Percentiles rank a stretch among this genome's conserved stretches.
These are phyloP conservation scores for Rambutsinella grinnellia DNA, from an alignment of 2,888 invertebrate species.

Conservation along the genomic window DNA sequence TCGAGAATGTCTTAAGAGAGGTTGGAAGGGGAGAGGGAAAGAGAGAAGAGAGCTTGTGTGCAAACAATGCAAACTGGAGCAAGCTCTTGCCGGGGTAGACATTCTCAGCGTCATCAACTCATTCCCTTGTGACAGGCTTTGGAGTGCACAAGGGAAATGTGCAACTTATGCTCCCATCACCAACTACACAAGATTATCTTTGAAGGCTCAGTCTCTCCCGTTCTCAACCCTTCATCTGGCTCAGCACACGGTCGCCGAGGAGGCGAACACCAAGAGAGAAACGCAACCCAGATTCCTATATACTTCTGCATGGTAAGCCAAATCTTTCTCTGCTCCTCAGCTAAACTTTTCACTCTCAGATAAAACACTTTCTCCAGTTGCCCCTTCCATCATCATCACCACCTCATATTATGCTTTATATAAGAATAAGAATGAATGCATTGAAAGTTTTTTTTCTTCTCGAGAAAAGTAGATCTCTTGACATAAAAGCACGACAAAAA, in stretches of 20 bases:
- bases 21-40: too few species aligned
- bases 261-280: conserved; percentile 6
- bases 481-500: conserved; percentile 35
- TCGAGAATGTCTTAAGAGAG: too few species aligned
- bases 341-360: not conserved
- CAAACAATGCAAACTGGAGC: too few species aligned
- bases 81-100: too few species aligned
- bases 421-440: conserved; percentile 3
- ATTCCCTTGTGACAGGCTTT: not conserved
- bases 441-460: not conserved
- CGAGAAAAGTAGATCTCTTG: conserved; percentile 46
- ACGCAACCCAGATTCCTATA: conserved; percentile 17
- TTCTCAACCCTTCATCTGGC: conserved; percentile 10
- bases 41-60: too few species aligned
- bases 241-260: conserved; percentile 21
- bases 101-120: conserved; percentile 1
- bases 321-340: conserved; percentile 14
- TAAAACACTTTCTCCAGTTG: not conserved
- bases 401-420: not conserved
- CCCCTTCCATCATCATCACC: conserved; percentile 3
- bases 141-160: conserved; percentile 39
- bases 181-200: conserved; percentile 38
- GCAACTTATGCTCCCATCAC: conserved; percentile 29
- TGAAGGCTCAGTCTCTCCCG: conserved; percentile 19
- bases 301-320: conserved; percentile 56